phyloP scores from a whole-genome alignment of 1,140 invertebrate species.

The Drosophila insularis region DNA sequence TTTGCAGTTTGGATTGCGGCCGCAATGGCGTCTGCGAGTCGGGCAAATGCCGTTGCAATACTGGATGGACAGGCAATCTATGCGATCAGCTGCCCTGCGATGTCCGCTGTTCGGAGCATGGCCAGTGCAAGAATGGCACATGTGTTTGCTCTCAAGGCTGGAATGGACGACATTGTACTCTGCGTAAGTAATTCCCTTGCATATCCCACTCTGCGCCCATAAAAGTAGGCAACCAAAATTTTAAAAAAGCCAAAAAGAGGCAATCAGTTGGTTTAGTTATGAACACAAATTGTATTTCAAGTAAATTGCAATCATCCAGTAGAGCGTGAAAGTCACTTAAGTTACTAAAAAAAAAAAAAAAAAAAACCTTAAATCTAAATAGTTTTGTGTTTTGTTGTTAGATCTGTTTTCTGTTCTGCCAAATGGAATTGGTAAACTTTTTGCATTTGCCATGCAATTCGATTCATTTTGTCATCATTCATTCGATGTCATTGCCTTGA shows the following conservation, averaged over 20 bases:
- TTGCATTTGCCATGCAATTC: neutral
- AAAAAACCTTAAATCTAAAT: too few species aligned
- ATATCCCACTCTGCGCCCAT: neutral
- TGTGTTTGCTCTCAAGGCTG: constrained; percentile 98
- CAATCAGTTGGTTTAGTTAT: too few species aligned
- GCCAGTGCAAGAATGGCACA: constrained; percentile 98
- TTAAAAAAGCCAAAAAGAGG: neutral
- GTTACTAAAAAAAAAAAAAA: too few species aligned
- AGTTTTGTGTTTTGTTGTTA: too few species aligned
- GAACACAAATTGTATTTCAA: too few species aligned
- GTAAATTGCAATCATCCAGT: too few species aligned
- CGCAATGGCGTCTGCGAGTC: constrained; percentile 94
- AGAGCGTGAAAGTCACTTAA: too few species aligned
- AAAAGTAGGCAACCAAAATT: constrained; percentile 9
- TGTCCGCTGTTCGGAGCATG: constrained; percentile 95
- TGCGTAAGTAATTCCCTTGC: constrained; percentile 89
- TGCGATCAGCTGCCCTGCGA: constrained; percentile 96
- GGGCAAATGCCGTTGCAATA: constrained; percentile 93
- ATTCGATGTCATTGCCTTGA: constrained; percentile 2
- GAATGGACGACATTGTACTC: constrained; percentile 97
- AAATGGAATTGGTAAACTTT: neutral
- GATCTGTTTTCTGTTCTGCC: too few species aligned
- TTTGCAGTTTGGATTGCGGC: constrained; percentile 95
- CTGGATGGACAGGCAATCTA: constrained; percentile 94
- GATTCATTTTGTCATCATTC: neutral